Base-by-base conservation (phyloP, 1,140 invertebrate genomes). In the Neodiprion pinetum region DNA sequence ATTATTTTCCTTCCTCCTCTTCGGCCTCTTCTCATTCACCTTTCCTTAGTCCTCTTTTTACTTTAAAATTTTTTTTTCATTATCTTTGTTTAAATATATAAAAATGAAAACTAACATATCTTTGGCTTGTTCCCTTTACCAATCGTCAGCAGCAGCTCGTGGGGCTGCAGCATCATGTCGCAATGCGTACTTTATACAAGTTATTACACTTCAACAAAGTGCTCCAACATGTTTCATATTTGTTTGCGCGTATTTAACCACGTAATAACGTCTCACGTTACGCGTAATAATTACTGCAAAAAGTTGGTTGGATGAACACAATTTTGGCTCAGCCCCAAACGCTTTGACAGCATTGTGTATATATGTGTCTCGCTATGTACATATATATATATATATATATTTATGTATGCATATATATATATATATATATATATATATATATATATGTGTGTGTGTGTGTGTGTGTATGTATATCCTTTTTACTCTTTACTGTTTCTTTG, bases 71-170 rank as follows among this genome's bases (percentile, higher is more conserved):
- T 61, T 61, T n/a, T 61, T 61, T 61, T 61, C n/a, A 61, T n/a
- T 61, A 11, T 78, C 79, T 79, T 81, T 85, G 79, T 79, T 86
- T 86, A 86, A 88, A 89, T 87, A 40, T 40, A 89, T 88, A 87
- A 88, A 88, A 88, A 88, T 88, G 88, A 87, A 89, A 88, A 89
- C 87, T 88, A 88, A 89, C 84, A 79, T 88, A 88, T 89, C 88
- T 88, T 89, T 89, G 88, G 88, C 87, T 88, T 89, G 87, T 88
- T 89, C 87, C 87, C 88, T 88, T 88, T 87, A 89, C 87, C 88
- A 88, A 87, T 87, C 85, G 80, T 80, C 85, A 78, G 82, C 85
- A 78, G 82, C 83, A 86, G 83, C 83, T 61, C 65, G 70, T 76
- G 75, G 65, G 74, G 81, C 83, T 84, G 83, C 84, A 76, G 79